Conservation (phyloP, 2,797 vertebrate genomes). For the Mormyrus proboscirostris region DNA sequence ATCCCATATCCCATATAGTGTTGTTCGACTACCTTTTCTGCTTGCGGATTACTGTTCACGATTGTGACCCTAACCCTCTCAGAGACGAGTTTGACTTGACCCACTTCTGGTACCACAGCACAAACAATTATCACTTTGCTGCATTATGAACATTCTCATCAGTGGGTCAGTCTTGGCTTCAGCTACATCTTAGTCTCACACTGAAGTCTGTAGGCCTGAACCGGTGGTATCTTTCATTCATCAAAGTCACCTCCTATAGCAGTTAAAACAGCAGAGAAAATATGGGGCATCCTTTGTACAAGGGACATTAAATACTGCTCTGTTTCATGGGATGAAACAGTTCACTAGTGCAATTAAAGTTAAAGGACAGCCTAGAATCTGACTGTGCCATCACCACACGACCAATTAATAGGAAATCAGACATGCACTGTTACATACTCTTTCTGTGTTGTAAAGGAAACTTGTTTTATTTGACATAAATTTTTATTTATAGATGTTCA, state of each 20-base stretch:
- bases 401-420: neutral
- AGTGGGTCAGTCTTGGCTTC: neutral
- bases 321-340: neutral
- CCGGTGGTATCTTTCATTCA: neutral
- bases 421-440: neutral
- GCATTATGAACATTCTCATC: neutral
- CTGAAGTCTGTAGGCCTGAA: neutral
- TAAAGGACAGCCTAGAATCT: neutral
- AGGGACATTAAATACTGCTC: neutral
- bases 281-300: neutral
- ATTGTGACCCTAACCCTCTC: neutral
- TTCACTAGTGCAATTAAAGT: neutral
- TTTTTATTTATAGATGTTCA: neutral
- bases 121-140: conserved; percentile 1
- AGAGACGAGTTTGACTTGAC: neutral
- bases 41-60: neutral
- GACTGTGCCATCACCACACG: neutral
- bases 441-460: neutral
- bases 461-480: neutral
- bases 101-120: neutral
- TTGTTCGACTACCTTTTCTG: neutral
- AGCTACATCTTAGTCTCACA: neutral
- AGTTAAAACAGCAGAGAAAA: neutral
- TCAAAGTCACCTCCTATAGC: neutral
- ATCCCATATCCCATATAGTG: neutral